Base-by-base conservation (phyloP, 2,797 vertebrate genomes). In the Phyllotis vaccarum region DNA sequence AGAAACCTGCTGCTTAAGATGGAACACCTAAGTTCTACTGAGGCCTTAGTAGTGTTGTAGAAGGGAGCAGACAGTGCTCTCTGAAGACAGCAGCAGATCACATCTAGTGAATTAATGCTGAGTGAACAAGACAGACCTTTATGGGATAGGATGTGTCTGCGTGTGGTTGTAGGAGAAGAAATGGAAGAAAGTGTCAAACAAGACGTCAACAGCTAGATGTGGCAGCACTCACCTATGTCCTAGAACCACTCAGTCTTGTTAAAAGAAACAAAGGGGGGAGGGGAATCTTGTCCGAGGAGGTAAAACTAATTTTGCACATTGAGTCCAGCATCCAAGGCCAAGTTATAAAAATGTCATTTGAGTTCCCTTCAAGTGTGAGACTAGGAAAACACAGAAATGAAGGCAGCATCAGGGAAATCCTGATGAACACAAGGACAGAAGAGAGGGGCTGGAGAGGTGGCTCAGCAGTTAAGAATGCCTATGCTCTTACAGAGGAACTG, bases 101-200 rank as follows among this genome's bases (percentile, higher is more conserved):
- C 31, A 79, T 86, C 56, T 56, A 72, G 1, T 86, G 43, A 86
- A 74, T 75, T 93, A 92, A 95, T 21, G n/a, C 5, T 90, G 70
- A 96, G 88, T 54, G 21, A 97, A 68, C 29, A 29, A 93, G 21
- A 78, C 56, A 94, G 52, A 62, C 83, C 81, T 93, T n/a, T 31
- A 43, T n/a, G 70, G 76, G 74, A 89, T 1, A 90, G 24, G 16
- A 49, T 11, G 24, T 54, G 72, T 86, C 34, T 90, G 22, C 54
- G 24, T 90, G 58, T 88, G n/a, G 14, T 46, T 86, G 52, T 56
- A 12, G 43, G 21, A 56, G n/a, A 58, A 31, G 17, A 81, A 72
- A 17, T 13, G 62, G 58, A 94, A 17, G 19, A 9, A 90, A 10
- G n/a, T 62, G 13, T 68, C 66, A 87, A 91, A 89, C 17, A 80